Evolutionary conservation across 2,797 vertebrate species (phyloP).

Genomic region (Aselliscus stoliczkanus): DNA sequence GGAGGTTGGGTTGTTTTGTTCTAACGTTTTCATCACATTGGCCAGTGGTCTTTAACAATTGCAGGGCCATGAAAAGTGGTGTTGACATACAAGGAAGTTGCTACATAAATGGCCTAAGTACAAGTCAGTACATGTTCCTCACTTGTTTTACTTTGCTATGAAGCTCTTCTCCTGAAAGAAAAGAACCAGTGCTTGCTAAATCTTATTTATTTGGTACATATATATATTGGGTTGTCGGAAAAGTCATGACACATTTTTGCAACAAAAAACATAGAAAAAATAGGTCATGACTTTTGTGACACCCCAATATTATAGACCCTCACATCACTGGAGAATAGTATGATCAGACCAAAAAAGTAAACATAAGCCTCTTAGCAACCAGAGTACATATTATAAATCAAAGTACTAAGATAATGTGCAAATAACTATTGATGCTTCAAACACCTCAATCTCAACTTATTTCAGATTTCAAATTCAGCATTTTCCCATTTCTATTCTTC

Average conservation of each 20-base stretch:
- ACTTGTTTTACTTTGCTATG: background rate
- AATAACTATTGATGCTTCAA: background rate
- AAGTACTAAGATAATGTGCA: background rate
- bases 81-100: slow-evolving; percentile 35
- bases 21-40: background rate
- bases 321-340: background rate
- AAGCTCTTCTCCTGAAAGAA: background rate
- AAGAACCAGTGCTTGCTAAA: background rate
- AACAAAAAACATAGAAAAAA: too few species aligned
- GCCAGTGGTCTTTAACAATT: background rate
- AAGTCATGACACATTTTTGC: too few species aligned
- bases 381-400: background rate
- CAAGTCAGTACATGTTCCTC: slow-evolving; percentile 47
- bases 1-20: slow-evolving; percentile 12
- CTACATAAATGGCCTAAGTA: background rate
- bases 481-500: background rate
- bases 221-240: too few species aligned
- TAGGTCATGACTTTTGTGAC: too few species aligned
- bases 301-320: background rate
- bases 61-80: background rate
- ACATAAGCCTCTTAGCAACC: slow-evolving; percentile 44
- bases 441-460: background rate
- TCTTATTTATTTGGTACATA: background rate
- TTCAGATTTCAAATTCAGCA: background rate
- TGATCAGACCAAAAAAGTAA: slow-evolving; percentile 22